Base-by-base conservation (phyloP, 35 echinoderm and acorn worm genomes). In the Ophiothrix spiculata region DNA sequence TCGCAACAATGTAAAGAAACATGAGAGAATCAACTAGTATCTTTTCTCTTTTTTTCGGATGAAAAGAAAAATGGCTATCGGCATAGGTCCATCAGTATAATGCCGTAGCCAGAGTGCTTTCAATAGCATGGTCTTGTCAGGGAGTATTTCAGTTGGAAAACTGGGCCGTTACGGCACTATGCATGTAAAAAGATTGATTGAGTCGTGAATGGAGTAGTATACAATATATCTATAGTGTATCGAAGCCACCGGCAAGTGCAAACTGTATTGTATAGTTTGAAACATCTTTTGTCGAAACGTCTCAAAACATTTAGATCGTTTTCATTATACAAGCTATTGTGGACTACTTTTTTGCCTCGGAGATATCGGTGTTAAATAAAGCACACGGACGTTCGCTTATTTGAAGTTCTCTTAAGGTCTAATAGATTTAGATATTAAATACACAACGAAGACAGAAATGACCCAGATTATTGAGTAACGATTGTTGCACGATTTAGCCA, bases 101-200 rank as follows among this genome's bases (percentile, higher is more conserved):
- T 69, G 23, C 6, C 1, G 10, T n/a, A n/a, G 60, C 29, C 16
- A 2, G 3, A 12, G 6, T 4, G 60, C 23, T 12, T 69, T 69
- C 60, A 69, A 69, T 69, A 25, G 10, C n/a, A n/a, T 25, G 17
- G 23, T 6, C 60, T 69, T 69, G 60, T 69, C 60, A 69, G 42
- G 6, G 29, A 28, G 3, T 6, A 28, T 69, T 69, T 69, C 23
- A 25, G 60, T 15, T 10, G 60, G 29, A 69, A 69, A 69, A 69
- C 60, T 69, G 60, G 60, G 60, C 60, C 60, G 60, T 69, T 69
- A 69, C 60, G 60, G 6, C 60, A 28, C 25, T n/a, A 69, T 69
- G 60, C 60, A 69, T 69, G 60, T n/a, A n/a, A 69, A 69, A 69
- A 69, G 60, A 69, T 69, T 69, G 60, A 69, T 69, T 69, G 60